phyloP scores from a whole-genome alignment of 2,113 vertebrate genomes.

The Triplophysa rosa region DNA sequence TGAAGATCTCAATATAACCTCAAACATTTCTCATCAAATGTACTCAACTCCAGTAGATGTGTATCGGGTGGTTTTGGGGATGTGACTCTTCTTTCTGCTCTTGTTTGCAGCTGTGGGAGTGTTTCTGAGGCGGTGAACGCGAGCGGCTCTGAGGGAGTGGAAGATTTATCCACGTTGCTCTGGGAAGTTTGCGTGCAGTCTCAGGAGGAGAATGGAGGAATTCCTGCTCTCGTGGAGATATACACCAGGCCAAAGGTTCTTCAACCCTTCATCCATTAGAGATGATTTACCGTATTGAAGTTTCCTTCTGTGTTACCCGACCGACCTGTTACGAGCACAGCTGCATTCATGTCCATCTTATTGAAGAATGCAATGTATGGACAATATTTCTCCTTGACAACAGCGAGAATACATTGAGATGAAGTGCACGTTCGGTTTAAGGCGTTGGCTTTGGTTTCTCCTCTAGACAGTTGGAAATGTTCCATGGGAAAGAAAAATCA shows the following conservation, averaged over 20 bases:
- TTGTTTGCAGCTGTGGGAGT: slow-evolving; percentile 3
- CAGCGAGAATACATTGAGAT: too few relatives aligned
- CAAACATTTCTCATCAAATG: too few relatives aligned
- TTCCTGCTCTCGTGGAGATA: slow-evolving; percentile 53
- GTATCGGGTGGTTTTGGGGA: neutral
- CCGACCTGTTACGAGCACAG: neutral
- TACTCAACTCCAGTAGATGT: too few relatives aligned
- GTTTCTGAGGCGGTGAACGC: slow-evolving; percentile 30
- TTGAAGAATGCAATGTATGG: neutral
- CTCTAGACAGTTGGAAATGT: too few relatives aligned
- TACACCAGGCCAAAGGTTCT: slow-evolving; percentile 43
- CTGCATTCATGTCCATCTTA: neutral
- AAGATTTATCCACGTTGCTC: slow-evolving; percentile 45
- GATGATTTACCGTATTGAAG: slow-evolving; percentile 46
- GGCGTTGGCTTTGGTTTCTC: too few relatives aligned
- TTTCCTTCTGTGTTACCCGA: slow-evolving; percentile 30
- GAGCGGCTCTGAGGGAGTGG: slow-evolving; percentile 15
- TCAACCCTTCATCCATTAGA: slow-evolving; percentile 53
- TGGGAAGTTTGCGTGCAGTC: slow-evolving; percentile 32
- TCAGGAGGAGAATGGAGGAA: slow-evolving; percentile 45
- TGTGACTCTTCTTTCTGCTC: neutral
- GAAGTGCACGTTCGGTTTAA: neutral
- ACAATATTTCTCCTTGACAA: too few relatives aligned
- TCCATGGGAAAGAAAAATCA: too few relatives aligned
- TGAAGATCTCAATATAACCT: too few relatives aligned